A percentile compares a stretch with the other conserved stretches of the same genome.
Conservation (phyloP, 2,888 invertebrate genomes). For the Merodon equestris region DNA sequence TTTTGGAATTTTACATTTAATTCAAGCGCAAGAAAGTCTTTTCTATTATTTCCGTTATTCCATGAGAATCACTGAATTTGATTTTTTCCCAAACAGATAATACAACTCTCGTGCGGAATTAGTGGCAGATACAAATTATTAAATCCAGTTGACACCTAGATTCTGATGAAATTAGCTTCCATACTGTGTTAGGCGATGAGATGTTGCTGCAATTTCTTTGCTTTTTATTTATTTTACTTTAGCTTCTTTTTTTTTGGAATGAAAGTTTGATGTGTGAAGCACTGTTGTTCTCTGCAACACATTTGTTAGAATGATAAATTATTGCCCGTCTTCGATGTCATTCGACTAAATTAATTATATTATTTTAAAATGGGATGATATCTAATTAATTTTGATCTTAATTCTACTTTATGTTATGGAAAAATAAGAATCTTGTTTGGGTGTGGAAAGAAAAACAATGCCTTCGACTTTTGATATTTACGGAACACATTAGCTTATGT, state of each 20-base stretch:
- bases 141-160: conserved; percentile 56
- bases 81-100: conserved; percentile 25
- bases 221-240: no score
- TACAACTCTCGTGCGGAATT: no score
- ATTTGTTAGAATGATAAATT: no score
- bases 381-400: conserved; percentile 65
- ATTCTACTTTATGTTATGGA: conserved; percentile 60
- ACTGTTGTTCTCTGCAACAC: no score
- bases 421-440: conserved; percentile 42
- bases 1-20: conserved; percentile 48
- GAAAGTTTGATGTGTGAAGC: no score
- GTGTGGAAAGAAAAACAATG: conserved; percentile 39
- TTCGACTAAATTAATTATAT: conserved; percentile 59
- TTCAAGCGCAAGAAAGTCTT: conserved; percentile 31
- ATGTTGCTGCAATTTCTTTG: no score
- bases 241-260: no score
- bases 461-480: conserved; percentile 33
- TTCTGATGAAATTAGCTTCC: conserved; percentile 44
- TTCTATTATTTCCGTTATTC: conserved; percentile 20
- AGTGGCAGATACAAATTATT: conserved; percentile 53
- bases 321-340: conserved; percentile 31
- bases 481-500: conserved; percentile 55
- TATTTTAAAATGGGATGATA: conserved; percentile 67
- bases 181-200: no score
- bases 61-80: conserved; percentile 26